Evolutionary conservation across 2,888 invertebrate genomes (phyloP).

Genomic region (Polydrusus cervinus): DNA sequence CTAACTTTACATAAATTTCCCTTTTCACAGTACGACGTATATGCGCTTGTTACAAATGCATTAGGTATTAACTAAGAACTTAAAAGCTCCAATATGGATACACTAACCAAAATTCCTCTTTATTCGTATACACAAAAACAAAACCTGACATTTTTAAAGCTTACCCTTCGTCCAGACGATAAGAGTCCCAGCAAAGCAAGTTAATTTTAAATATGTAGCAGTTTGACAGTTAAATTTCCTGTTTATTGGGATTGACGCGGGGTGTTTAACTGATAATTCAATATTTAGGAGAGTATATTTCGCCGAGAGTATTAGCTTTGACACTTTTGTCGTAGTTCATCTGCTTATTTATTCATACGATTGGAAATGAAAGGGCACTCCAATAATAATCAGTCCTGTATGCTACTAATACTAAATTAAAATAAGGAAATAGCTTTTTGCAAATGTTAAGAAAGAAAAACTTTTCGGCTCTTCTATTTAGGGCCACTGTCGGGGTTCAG

Average conservation of each 20-base stretch:
- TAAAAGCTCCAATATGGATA: too few relatives aligned
- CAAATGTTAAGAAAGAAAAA: too few relatives aligned
- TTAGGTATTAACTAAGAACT: too few relatives aligned
- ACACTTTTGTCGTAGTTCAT: conserved; percentile 20
- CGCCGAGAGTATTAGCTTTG: conserved; percentile 13
- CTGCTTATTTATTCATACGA: conserved; percentile 1
- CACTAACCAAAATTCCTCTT: too few relatives aligned
- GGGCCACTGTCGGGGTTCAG: too few relatives aligned
- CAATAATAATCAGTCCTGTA: neutral
- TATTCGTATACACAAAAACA: neutral
- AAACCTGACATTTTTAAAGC: neutral
- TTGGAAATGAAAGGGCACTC: neutral
- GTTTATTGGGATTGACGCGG: conserved; percentile 28
- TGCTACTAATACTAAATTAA: neutral
- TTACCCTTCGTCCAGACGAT: neutral
- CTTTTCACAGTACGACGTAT: too few relatives aligned
- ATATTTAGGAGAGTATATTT: conserved; percentile 28
- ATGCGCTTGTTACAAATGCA: too few relatives aligned
- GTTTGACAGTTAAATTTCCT: conserved; percentile 23
- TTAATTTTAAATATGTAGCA: conserved; percentile 25
- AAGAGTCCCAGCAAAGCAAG: conserved; percentile 1
- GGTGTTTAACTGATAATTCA: conserved; percentile 34
- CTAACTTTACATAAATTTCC: too few relatives aligned
- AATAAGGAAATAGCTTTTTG: neutral
- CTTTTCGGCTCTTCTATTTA: too few relatives aligned